Evolutionary conservation across 2,797 vertebrate species (phyloP).

Genomic region (Lophotriccus pileatus): DNA sequence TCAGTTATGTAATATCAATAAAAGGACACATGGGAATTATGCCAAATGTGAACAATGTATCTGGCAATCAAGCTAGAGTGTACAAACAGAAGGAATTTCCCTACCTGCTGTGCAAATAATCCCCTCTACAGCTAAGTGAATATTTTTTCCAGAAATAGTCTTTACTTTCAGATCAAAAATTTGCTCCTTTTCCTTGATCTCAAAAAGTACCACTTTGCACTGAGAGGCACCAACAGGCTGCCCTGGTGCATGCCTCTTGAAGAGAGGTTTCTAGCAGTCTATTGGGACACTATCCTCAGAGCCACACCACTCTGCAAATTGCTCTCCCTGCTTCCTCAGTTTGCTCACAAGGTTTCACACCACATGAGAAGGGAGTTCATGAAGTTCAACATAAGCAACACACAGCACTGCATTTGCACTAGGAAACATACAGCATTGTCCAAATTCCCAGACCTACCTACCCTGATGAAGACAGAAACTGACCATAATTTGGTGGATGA

Average conservation of each 20-base stretch:
- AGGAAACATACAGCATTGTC: fast-evolving
- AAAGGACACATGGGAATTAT: not conserved
- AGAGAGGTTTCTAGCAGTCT: not conserved
- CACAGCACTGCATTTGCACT: fast-evolving
- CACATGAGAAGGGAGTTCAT: not conserved
- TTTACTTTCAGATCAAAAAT: not conserved
- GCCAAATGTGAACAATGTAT: constrained; percentile 19
- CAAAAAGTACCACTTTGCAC: not conserved
- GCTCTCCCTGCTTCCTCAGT: not conserved
- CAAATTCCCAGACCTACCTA: fast-evolving
- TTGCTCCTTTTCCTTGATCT: not conserved
- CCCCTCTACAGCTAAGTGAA: not conserved
- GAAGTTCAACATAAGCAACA: not conserved
- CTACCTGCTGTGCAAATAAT: constrained; percentile 3
- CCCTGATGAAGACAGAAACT: not conserved
- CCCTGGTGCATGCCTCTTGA: fast-evolving
- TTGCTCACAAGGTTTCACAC: not conserved
- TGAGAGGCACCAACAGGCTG: not conserved
- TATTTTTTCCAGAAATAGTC: not conserved
- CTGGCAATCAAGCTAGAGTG: not conserved
- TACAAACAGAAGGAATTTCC: not conserved
- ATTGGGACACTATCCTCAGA: not conserved
- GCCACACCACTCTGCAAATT: fast-evolving
- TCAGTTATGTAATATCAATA: constrained; percentile 40
- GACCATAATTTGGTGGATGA: not conserved